Percentiles rank a stretch among this genome's conserved stretches.
Evolutionary conservation across 2,113 vertebrate species (phyloP).

Genomic region (Semicossyphus pulcher): DNA sequence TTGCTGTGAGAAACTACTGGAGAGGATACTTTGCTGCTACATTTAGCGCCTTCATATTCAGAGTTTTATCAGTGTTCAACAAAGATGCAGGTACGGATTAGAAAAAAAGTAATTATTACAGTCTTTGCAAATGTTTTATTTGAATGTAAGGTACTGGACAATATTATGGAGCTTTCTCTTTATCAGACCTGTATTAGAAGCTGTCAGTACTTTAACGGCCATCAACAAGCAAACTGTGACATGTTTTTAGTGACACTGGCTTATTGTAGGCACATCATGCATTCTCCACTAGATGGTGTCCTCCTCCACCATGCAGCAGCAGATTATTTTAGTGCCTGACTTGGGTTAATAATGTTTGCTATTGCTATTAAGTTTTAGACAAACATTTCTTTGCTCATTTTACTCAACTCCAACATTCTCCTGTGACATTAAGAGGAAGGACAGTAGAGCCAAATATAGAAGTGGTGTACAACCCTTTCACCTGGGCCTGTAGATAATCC

Average conservation of each 20-base stretch:
- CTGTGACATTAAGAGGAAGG: too few species aligned
- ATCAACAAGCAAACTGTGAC: not conserved
- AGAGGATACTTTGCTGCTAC: slow-evolving; percentile 97
- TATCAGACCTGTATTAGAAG: slow-evolving; percentile 29
- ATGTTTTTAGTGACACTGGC: not conserved
- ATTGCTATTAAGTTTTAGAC: too few species aligned
- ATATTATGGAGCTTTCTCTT: too few species aligned
- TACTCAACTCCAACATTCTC: too few species aligned
- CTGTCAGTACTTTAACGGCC: not conserved
- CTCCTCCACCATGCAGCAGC: not conserved
- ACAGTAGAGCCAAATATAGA: too few species aligned
- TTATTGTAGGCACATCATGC: not conserved
- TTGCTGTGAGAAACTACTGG: slow-evolving; percentile 98
- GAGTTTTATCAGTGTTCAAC: slow-evolving; percentile 95
- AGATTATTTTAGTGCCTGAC: not conserved
- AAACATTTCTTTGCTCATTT: too few species aligned
- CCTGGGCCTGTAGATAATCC: too few species aligned
- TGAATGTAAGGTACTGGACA: not conserved
- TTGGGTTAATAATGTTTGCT: not conserved
- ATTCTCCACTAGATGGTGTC: slow-evolving; percentile 44
- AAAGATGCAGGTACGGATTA: slow-evolving; percentile 90
- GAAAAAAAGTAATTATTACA: not conserved
- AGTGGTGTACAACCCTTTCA: too few species aligned
- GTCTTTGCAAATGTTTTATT: too few species aligned
- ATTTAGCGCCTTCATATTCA: slow-evolving; percentile 98